phyloP scores from a whole-genome alignment of 2,797 vertebrate species.

The Centropyge bicolor region DNA sequence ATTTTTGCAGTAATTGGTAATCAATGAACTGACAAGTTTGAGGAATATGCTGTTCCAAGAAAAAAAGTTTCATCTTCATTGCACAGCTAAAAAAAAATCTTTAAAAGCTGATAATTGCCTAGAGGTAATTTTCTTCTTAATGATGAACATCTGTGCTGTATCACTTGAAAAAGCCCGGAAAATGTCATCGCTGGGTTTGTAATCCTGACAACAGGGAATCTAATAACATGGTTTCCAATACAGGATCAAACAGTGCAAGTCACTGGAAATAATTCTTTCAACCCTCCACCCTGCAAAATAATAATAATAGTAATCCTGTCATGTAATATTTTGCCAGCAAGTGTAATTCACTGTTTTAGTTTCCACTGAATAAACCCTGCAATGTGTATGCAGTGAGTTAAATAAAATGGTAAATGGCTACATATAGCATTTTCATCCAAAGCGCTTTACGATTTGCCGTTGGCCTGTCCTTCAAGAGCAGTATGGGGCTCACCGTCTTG shows the following conservation, averaged over 20 bases:
- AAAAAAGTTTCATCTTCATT: constrained; percentile 20
- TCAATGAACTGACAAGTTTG: constrained; percentile 5
- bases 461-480: background rate
- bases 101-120: constrained; percentile 34
- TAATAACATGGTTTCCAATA: constrained; percentile 44
- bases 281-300: constrained; percentile 4
- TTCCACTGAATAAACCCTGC: constrained; percentile 47
- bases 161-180: constrained; percentile 30
- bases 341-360: constrained; percentile 47
- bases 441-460: background rate
- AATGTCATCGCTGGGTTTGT: constrained; percentile 29
- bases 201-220: constrained; percentile 28
- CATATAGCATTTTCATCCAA: no score
- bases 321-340: constrained; percentile 36
- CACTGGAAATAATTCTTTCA: constrained; percentile 35
- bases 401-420: background rate
- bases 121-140: constrained; percentile 21
- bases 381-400: constrained; percentile 32
- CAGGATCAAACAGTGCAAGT: constrained; percentile 24
- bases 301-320: constrained; percentile 34
- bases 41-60: constrained; percentile 10
- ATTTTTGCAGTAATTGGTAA: constrained; percentile 24
- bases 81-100: constrained; percentile 8
- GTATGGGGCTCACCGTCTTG: background rate
- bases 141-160: constrained; percentile 51